Evolutionary conservation across 2,888 invertebrate genomes (phyloP), one percentile per base, ranked within the genome.

Genomic region (Aphidius colemani): DNA sequence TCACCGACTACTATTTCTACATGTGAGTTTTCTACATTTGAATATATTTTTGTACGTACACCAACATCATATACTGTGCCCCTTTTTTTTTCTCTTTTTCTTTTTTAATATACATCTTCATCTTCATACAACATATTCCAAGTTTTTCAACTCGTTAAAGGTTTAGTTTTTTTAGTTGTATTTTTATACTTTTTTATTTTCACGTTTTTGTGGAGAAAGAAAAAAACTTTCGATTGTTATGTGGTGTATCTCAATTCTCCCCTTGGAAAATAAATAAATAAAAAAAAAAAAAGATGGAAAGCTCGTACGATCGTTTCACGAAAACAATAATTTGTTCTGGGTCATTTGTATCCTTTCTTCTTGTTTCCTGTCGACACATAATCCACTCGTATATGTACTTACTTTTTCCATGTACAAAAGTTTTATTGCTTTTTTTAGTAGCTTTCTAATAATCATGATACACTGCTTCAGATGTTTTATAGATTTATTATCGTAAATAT

Each of bases 1-100:
- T 81, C 80, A 74, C 74, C 72, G 74, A 72, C 72, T 74, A 71
- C 72, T 78, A 30, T 30, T 30, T 30, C 5, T 30, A 30, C 30
- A 30, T 30, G 30, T 30, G 30, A 30, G 30, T 30, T 18, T 18
- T 3, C 0, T 30, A 5, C 5, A 30, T 30, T 2, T 18, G 2
- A 18, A 18, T 18, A 1, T 18, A 18, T 18, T 18, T 18, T 5
- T 30, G 30, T 5, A 30, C 13, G 2, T 30, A 76, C 75, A 72
- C 63, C 70, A 70, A 73, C 76, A 70, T 72, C 72, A 72, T 74
- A 74, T 75, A 75, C 75, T 72, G 53, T 59, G 61, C 67, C 67
- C 65, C 68, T 61, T 63, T 8, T 11, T 50, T 6, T 18, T 50
- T 8, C 0, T 18, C 2, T 18, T 18, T 18, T 50, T 8, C 0